Base-by-base conservation (phyloP, 2,113 vertebrate genomes). In the Centropristis striata region DNA sequence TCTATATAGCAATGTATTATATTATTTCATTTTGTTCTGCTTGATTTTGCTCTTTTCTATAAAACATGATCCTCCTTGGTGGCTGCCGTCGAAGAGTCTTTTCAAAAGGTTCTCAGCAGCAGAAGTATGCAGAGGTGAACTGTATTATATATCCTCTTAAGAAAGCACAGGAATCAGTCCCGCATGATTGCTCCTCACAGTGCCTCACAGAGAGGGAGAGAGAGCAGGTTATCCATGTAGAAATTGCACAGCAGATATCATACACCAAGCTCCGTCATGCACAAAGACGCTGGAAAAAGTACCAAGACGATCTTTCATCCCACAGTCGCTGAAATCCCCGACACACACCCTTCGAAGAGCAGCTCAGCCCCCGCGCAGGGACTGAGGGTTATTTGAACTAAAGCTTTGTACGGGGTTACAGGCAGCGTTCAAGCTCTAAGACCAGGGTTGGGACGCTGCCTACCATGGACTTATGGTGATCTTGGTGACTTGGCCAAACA, bases 131-230 rank as follows among this genome's bases (percentile, higher is more conserved):
- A 87, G 80, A 93, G 86, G 87, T 90, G 84, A 92, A 89, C 83
- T 90, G 89, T 90, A 91, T 94, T 91, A 93, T 89, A 88, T 92
- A 86, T 92, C 88, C 93, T 91, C 88, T 91, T 94, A 92, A 93
- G 88, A 86, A 88, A 91, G 85, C 88, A 71, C 81, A 73, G 86
- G 91, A 94, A 94, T 94, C 91, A 92, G 92, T 91, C 68, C 69
- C 14, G 88, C 93, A 87, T 93, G 90, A 90, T 89, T 88, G 88
- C 87, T 53, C 72, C 83, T 87, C 79, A 49, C 46, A 90, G 89
- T 87, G 81, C 82, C 80, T 84, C 75, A 60, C 80, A 60, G 80
- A 83, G 60, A 71, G 78, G 46, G 71, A 86, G 74, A 80, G 80
- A 74, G 88, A 77, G 90, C 79, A 71, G 81, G 85, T 93, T 94